Conservation (phyloP, 2,113 vertebrate genomes). For the Chaenogobius annularis region DNA sequence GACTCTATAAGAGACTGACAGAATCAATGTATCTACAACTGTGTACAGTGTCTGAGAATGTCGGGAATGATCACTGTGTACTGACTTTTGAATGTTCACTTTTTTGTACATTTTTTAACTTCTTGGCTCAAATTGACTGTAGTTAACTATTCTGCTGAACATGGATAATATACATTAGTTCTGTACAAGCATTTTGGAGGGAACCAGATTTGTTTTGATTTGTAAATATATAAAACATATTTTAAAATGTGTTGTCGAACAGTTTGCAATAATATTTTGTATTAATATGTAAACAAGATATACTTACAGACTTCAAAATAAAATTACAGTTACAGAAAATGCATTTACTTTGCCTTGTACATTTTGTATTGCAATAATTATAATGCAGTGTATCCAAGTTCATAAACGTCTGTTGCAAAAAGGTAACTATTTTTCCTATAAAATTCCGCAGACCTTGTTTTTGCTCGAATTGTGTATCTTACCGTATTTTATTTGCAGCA, state of each 20-base stretch:
- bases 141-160: background rate
- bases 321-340: background rate
- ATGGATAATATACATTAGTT: background rate
- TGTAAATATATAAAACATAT: background rate
- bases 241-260: background rate
- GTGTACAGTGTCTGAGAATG: background rate
- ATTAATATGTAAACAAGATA: background rate
- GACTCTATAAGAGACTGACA: background rate
- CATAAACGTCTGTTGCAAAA: background rate
- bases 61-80: background rate
- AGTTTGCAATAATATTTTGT: background rate
- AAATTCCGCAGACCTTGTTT: background rate
- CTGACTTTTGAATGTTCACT: background rate
- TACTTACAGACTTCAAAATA: background rate
- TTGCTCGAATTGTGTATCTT: background rate
- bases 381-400: background rate
- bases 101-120: background rate
- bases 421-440: background rate
- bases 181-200: background rate
- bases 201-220: background rate
- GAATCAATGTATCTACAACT: background rate
- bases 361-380: background rate
- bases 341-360: background rate
- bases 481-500: background rate
- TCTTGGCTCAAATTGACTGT: background rate